Percentiles rank a stretch among this genome's conserved stretches.
These are phyloP conservation scores for Aptenodytes forsteri DNA, from an alignment of 2,113 vertebrate species.

Conservation along the genomic window DNA sequence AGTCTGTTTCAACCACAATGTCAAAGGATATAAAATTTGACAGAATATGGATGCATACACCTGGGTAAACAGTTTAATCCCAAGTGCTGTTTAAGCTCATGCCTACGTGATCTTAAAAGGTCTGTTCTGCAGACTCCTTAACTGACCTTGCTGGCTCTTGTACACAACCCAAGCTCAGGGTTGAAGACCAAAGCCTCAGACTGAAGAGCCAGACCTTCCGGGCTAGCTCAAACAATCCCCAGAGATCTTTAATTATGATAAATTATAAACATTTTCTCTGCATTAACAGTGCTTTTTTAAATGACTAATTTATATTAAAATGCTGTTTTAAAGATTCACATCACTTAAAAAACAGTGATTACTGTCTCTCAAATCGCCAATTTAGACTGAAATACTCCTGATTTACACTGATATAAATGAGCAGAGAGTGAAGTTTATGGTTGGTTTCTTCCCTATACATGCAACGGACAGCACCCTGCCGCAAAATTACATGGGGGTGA, in stretches of 20 bases:
- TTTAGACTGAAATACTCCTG: not conserved
- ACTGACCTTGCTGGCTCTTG: not conserved
- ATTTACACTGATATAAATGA: not conserved
- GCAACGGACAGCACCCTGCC: not conserved
- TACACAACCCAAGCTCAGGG: not conserved
- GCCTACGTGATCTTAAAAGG: not conserved
- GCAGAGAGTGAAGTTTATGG: not conserved
- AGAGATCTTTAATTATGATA: not conserved
- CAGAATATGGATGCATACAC: not conserved
- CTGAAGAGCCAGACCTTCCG: not conserved
- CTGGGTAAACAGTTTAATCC: not conserved
- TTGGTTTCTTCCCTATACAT: not conserved
- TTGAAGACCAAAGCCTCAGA: not conserved
- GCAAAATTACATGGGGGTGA: not conserved
- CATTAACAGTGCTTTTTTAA: not conserved
- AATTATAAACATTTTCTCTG: not conserved
- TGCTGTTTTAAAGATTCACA: not conserved
- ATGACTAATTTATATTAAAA: not conserved
- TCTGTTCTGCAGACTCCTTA: not conserved
- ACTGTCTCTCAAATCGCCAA: not conserved
- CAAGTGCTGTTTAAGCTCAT: not conserved
- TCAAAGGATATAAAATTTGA: not conserved
- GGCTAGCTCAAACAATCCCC: not conserved
- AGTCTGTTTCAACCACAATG: not conserved
- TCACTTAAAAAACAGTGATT: not conserved